phyloP scores from a whole-genome alignment of 2,888 invertebrate genomes.

The Pinctada fucata region DNA sequence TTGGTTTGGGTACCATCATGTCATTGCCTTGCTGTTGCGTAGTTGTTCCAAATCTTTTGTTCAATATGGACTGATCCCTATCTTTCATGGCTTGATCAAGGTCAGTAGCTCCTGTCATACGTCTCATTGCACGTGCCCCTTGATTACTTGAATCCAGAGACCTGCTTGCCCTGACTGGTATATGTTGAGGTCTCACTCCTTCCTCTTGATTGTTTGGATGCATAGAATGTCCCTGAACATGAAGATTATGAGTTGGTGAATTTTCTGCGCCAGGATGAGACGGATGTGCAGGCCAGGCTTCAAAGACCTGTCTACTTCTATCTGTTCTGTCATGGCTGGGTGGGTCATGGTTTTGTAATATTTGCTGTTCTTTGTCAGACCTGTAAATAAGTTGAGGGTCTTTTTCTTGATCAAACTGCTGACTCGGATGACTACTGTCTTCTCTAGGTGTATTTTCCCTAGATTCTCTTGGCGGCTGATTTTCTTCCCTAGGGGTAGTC shows the following conservation, averaged over 20 bases:
- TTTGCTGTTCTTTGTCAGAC: constrained; percentile 8
- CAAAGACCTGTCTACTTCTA: not conserved
- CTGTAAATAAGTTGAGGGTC: constrained; percentile 15
- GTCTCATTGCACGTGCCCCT: constrained; percentile 39
- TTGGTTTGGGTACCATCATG: not conserved
- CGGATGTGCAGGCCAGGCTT: not conserved
- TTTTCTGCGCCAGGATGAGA: not conserved
- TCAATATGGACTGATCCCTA: constrained; percentile 55
- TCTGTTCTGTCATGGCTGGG: not conserved
- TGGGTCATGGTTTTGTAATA: not conserved
- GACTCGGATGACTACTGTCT: not conserved
- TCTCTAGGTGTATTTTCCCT: constrained; percentile 1
- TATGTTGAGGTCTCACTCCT: not conserved
- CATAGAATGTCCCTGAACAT: not conserved
- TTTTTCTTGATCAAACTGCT: constrained; percentile 2
- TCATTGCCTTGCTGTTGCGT: not conserved
- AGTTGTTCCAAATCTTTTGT: constrained; percentile 46
- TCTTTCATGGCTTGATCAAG: constrained; percentile 63
- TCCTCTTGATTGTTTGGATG: not conserved
- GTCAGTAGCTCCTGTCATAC: constrained; percentile 60
- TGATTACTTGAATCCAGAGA: constrained; percentile 14
- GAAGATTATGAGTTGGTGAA: not conserved
- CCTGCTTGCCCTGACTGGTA: constrained; percentile 7
- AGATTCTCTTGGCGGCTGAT: not conserved
- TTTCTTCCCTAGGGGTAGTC: not conserved